phyloP scores from a whole-genome alignment of 2,888 invertebrate species.

The Xylophagus ater region DNA sequence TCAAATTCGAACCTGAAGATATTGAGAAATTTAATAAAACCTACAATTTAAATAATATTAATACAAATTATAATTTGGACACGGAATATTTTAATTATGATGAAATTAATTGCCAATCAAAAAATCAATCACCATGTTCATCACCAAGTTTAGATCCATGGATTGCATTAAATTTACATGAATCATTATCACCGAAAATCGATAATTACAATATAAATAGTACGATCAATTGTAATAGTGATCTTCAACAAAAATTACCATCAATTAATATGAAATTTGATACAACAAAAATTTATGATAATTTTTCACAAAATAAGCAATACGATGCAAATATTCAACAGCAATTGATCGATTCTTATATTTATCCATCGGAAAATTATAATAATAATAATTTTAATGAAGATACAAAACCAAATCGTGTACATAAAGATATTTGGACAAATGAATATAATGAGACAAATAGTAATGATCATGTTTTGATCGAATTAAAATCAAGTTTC shows the following conservation, averaged over 20 bases:
- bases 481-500: no score
- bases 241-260: slow-evolving; percentile 26
- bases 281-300: slow-evolving; percentile 17
- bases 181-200: slow-evolving; percentile 16
- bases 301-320: no score
- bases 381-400: slow-evolving; percentile 26
- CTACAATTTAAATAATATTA: slow-evolving; percentile 15
- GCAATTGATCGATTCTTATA: slow-evolving; percentile 25
- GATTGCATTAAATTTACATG: slow-evolving; percentile 26
- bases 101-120: slow-evolving; percentile 40
- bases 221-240: slow-evolving; percentile 1
- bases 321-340: no score
- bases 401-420: slow-evolving; percentile 36
- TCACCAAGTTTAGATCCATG: slow-evolving; percentile 38
- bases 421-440: slow-evolving; percentile 38
- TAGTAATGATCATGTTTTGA: no score
- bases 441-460: slow-evolving; percentile 31
- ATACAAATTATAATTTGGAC: slow-evolving; percentile 24
- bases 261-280: slow-evolving; percentile 37
- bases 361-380: slow-evolving; percentile 29
- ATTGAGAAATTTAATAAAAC: slow-evolving; percentile 33
- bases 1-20: slow-evolving; percentile 40
- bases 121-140: slow-evolving; percentile 39
- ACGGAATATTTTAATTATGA: slow-evolving; percentile 39
- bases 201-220: slow-evolving; percentile 13